A percentile compares a stretch with the other conserved stretches of the same genome.
phyloP scores from a whole-genome alignment of 2,888 invertebrate genomes.

The Eucera pruinosa region DNA sequence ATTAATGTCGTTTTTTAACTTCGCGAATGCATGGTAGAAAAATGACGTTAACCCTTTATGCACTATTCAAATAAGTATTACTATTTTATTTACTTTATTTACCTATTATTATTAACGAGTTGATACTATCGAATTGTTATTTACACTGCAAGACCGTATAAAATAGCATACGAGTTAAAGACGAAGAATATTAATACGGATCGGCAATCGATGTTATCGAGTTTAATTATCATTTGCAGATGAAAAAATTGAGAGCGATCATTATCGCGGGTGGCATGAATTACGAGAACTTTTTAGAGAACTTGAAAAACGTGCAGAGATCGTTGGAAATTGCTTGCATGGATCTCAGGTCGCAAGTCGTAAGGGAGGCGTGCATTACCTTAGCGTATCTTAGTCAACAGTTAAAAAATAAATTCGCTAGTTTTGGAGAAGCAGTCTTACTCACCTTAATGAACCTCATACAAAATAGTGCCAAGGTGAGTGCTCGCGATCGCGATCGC shows the following conservation, averaged over 20 bases:
- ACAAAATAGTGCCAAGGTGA: slow-evolving; percentile 97
- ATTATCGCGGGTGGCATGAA: slow-evolving; percentile 92
- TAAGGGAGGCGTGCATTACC: slow-evolving; percentile 97
- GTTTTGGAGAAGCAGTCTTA: slow-evolving; percentile 93
- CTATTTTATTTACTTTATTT: too few species aligned
- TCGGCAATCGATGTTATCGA: too few species aligned
- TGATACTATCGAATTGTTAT: too few species aligned
- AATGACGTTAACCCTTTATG: too few species aligned
- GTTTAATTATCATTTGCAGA: slow-evolving; percentile 85
- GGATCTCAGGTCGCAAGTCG: slow-evolving; percentile 96
- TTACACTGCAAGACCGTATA: too few species aligned
- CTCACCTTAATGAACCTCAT: slow-evolving; percentile 94
- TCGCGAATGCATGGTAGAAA: too few species aligned
- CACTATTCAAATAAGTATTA: too few species aligned
- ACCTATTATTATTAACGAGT: too few species aligned
- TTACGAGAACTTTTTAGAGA: slow-evolving; percentile 89
- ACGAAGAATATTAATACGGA: too few species aligned
- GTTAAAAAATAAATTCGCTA: slow-evolving; percentile 93
- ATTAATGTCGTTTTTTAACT: background rate
- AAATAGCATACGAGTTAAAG: too few species aligned
- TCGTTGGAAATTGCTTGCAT: slow-evolving; percentile 93
- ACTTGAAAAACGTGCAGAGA: slow-evolving; percentile 91
- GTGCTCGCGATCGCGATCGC: slow-evolving; percentile 37
- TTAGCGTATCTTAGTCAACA: slow-evolving; percentile 96
- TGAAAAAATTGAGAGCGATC: slow-evolving; percentile 94